Conservation (phyloP, 2,797 vertebrate genomes). For the Miichthys miiuy region DNA sequence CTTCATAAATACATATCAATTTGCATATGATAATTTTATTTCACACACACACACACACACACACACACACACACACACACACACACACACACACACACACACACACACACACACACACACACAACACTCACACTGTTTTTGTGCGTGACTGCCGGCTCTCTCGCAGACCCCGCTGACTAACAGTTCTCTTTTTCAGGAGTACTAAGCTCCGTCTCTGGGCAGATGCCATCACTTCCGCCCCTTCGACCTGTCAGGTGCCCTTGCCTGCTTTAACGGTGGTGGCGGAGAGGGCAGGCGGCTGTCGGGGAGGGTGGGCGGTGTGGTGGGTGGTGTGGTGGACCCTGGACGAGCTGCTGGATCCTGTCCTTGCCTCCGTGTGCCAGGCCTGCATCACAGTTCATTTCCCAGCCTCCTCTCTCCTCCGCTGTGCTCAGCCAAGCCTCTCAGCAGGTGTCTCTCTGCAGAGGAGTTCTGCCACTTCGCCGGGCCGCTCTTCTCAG, state of each 20-base stretch:
- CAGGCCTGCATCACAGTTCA: conserved; percentile 77
- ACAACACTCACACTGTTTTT: conserved; percentile 40
- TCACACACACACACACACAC: conserved; percentile 5
- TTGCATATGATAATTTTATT: conserved; percentile 23
- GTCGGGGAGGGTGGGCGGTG: not conserved
- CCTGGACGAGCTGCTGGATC: conserved; percentile 74
- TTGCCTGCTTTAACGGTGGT: conserved; percentile 69
- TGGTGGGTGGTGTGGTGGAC: not conserved
- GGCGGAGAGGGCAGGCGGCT: conserved; percentile 45
- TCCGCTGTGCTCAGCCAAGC: conserved; percentile 75
- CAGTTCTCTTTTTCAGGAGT: conserved; percentile 66
- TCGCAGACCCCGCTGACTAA: conserved; percentile 58
- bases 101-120: conserved; percentile 2
- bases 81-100: conserved; percentile 7
- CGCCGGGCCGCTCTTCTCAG: conserved; percentile 46
- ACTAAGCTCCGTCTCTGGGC: conserved; percentile 69
- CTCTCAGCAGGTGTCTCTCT: conserved; percentile 80
- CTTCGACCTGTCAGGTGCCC: conserved; percentile 84
- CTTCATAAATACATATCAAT: conserved; percentile 24
- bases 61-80: conserved; percentile 6
- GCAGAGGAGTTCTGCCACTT: conserved; percentile 60
- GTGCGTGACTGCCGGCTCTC: conserved; percentile 48
- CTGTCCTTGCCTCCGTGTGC: conserved; percentile 70
- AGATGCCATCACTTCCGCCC: conserved; percentile 67
- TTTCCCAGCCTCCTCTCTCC: conserved; percentile 73